Evolutionary conservation across 2,888 invertebrate genomes (phyloP), one percentile per base, ranked within the genome.

Genomic region (Sarcophaga rosellei): DNA sequence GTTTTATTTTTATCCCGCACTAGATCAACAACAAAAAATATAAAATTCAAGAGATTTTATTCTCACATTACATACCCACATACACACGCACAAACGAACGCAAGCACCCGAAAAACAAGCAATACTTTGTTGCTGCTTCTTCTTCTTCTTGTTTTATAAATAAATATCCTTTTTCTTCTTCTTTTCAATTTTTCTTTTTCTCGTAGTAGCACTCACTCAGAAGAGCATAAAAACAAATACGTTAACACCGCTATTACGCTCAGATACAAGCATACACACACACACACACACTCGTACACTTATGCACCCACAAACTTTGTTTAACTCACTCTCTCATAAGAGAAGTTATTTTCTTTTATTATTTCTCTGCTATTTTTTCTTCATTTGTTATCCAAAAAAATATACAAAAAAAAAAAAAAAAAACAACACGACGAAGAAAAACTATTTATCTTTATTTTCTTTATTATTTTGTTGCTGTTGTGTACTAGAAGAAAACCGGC

Each of bases 111-210:
- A 47, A 61, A 61, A 57, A 15, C 57, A n/a, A 81, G 57, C 17
- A 62, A 47, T 44, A 75, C 23, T 35, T 35, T 35, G 35, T n/a
- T 59, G 63, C 61, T 21, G 75, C 69, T 69, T 25, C 20, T 57
- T 23, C 69, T 69, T 25, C 20, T 57, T 23, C 44, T 44, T 62
- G 35, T 65, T 65, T 35, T 35, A 35, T 70, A 69, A 72, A 65
- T 35, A 25, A 65, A 53, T 82, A 82, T 82, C 82, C 76, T 82
- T 82, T 57, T 23, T 35, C 5, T 17, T 53, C 12, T 17, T 53
- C 17, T 53, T 53, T 53, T 53, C 17, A 3, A 10, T 35, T 53
- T 15, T 17, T 47, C n/a, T 47, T 15, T 53, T 53, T 17, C 53
- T 17, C 17, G 35, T 10, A 35, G 35, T 35, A 12, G 70, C 10